Evolutionary conservation across 2,888 invertebrate genomes (phyloP).

Genomic region (Eumacrocentrus americanus): DNA sequence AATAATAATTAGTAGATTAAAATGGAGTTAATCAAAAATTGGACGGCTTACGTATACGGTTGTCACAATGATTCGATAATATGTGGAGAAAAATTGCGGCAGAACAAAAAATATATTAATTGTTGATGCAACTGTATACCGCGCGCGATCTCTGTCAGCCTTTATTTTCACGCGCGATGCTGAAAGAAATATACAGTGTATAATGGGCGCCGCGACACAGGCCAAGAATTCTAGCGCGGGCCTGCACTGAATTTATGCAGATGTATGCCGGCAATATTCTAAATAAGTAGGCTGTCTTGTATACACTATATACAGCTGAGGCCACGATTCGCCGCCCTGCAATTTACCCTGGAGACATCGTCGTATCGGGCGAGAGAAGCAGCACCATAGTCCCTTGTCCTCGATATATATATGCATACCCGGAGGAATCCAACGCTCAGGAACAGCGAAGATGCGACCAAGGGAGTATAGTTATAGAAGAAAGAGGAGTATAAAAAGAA

Average conservation of each 20-base stretch:
- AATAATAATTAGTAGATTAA: no score
- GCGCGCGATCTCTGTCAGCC: not conserved
- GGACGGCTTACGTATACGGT: no score
- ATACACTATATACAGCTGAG: slow-evolving; percentile 39
- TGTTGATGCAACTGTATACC: no score
- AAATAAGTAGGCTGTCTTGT: slow-evolving; percentile 57
- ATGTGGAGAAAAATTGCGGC: no score
- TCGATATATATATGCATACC: slow-evolving; percentile 4
- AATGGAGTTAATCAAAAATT: no score
- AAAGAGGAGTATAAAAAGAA: not conserved
- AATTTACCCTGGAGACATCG: slow-evolving; percentile 28
- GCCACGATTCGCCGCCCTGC: slow-evolving; percentile 43
- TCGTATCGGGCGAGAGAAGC: slow-evolving; percentile 24
- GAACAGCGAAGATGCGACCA: not conserved
- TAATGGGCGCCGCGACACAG: slow-evolving; percentile 45
- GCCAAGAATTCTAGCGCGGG: slow-evolving; percentile 49
- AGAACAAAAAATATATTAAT: no score
- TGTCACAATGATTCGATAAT: no score
- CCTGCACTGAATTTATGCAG: slow-evolving; percentile 61
- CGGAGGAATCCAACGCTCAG: not conserved
- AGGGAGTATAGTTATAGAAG: not conserved
- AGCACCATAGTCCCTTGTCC: not conserved
- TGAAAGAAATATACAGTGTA: slow-evolving; percentile 41
- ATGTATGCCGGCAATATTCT: slow-evolving; percentile 61
- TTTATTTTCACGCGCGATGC: no score